A percentile compares a stretch with the other conserved stretches of the same genome.
Conservation (phyloP, 2,888 invertebrate species). For the Caenorhabditis sp. region DNA sequence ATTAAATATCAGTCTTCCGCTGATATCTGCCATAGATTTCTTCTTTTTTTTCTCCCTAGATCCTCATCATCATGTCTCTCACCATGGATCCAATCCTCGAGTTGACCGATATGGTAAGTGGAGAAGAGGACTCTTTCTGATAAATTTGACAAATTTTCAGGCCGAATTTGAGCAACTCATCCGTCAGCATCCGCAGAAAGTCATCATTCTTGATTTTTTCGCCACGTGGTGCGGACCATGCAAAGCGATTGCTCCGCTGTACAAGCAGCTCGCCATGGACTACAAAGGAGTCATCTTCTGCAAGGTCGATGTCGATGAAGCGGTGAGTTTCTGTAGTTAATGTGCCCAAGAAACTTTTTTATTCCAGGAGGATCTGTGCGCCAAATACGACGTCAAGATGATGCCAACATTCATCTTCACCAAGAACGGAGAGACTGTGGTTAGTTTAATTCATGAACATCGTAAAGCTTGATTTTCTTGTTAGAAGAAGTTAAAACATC, state of each 20-base stretch:
- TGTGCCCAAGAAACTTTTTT: background rate
- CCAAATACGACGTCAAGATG: conserved; percentile 78
- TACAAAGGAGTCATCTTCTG: conserved; percentile 69
- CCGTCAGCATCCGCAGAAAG: conserved; percentile 62
- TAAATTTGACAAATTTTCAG: conserved; percentile 58
- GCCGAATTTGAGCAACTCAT: conserved; percentile 78
- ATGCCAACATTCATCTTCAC: conserved; percentile 83
- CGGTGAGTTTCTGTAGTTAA: conserved; percentile 54
- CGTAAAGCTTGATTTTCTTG: no score
- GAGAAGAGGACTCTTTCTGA: background rate
- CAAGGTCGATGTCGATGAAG: conserved; percentile 78
- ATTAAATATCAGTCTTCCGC: conserved; percentile 22
- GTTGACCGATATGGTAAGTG: conserved; percentile 44
- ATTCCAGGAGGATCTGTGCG: conserved; percentile 76
- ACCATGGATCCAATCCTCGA: conserved; percentile 50
- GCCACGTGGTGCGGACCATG: conserved; percentile 81
- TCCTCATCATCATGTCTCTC: conserved; percentile 20
- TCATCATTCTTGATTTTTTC: conserved; percentile 78
- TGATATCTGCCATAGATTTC: background rate
- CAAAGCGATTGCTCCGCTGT: conserved; percentile 75
- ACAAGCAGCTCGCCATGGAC: conserved; percentile 70
- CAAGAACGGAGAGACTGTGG: conserved; percentile 77
- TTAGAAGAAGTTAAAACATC: no score
- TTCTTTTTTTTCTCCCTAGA: no score
- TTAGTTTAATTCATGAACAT: conserved; percentile 54